Evolutionary conservation across 2,797 vertebrate species (phyloP).

Genomic region (Galaxias olidus): DNA sequence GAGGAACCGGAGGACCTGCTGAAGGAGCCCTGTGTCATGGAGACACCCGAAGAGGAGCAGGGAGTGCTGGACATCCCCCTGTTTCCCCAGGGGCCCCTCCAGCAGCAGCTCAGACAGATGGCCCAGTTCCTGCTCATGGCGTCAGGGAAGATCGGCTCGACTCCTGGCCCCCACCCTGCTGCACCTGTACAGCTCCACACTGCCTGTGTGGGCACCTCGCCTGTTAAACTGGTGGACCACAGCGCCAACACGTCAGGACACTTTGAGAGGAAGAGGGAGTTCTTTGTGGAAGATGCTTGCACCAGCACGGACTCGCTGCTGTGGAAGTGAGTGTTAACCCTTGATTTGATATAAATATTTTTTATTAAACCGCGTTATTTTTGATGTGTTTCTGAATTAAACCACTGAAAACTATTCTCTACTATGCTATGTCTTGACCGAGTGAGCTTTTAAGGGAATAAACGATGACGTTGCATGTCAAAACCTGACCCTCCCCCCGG

Average conservation of each 20-base stretch:
- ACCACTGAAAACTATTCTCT: no score
- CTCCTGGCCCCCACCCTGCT: not conserved
- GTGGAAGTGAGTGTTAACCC: conserved; percentile 72
- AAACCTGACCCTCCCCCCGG: no score
- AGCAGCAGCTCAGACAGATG: conserved; percentile 78
- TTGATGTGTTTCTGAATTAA: no score
- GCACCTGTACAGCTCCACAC: conserved; percentile 45
- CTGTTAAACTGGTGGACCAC: conserved; percentile 51
- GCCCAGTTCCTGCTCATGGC: conserved; percentile 73
- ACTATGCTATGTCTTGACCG: no score
- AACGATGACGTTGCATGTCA: no score
- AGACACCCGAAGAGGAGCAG: conserved; percentile 25
- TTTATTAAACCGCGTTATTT: no score
- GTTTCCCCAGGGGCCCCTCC: conserved; percentile 63
- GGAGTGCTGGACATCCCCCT: conserved; percentile 31
- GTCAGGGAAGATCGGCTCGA: conserved; percentile 58
- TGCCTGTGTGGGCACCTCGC: conserved; percentile 64
- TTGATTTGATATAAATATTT: not conserved
- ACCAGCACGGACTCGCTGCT: conserved; percentile 73
- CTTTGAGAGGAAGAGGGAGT: conserved; percentile 63
- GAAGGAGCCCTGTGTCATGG: conserved; percentile 6
- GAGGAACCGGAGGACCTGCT: conserved; percentile 7
- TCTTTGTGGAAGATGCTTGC: conserved; percentile 66
- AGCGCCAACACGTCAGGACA: conserved; percentile 75
- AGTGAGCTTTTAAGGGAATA: no score